Conservation (phyloP, 2,888 invertebrate genomes). For the Ptycholaimellus sp. region DNA sequence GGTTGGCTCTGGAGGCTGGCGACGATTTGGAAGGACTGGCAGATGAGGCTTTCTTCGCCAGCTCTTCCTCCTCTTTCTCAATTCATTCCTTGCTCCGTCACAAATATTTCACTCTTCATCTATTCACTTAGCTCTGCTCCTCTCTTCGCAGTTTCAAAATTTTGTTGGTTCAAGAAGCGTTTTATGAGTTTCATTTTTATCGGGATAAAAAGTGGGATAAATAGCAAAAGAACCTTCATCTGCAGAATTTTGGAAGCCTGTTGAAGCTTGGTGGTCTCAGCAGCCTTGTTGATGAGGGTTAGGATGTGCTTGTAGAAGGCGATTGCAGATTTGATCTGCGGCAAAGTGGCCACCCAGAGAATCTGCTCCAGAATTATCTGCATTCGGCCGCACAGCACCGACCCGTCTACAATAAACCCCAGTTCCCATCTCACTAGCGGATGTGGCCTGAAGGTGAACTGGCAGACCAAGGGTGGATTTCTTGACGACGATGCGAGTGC, state of each 20-base stretch:
- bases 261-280: slow-evolving; percentile 38
- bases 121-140: background rate
- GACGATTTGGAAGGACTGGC: too few species aligned
- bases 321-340: slow-evolving; percentile 29
- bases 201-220: too few species aligned
- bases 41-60: too few species aligned
- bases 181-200: too few species aligned
- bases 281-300: slow-evolving; percentile 53
- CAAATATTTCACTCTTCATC: background rate
- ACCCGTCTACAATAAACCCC: slow-evolving; percentile 48
- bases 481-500: slow-evolving; percentile 78
- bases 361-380: slow-evolving; percentile 78
- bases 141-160: background rate
- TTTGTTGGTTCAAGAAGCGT: too few species aligned
- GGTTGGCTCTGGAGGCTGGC: too few species aligned
- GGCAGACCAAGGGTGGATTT: slow-evolving; percentile 35
- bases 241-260: slow-evolving; percentile 36
- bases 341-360: slow-evolving; percentile 50
- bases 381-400: slow-evolving; percentile 65
- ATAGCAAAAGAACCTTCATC: background rate
- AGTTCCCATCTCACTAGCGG: background rate
- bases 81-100: too few species aligned
- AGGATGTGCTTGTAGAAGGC: slow-evolving; percentile 59
- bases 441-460: background rate
- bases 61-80: too few species aligned